These are phyloP conservation scores for Pelecanus crispus DNA, from an alignment of 2,113 vertebrate genomes.

Conservation along the genomic window DNA sequence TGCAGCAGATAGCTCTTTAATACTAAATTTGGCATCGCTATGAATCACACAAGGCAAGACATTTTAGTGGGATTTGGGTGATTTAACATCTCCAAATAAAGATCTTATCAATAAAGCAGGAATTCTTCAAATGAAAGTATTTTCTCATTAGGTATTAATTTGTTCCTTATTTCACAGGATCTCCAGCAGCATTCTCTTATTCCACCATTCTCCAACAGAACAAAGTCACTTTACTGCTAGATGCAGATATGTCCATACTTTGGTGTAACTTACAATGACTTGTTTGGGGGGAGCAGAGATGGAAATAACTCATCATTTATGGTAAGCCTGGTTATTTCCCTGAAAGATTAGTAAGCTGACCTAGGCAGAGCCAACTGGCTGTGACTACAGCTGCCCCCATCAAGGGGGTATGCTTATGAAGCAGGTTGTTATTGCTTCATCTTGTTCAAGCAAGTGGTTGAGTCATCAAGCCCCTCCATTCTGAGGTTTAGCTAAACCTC, in stretches of 20 bases:
- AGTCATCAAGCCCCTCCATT: background rate
- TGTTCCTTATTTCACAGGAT: background rate
- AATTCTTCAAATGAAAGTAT: background rate
- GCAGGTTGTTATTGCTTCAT: background rate
- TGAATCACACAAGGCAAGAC: background rate
- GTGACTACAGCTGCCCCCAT: background rate
- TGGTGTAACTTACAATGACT: background rate
- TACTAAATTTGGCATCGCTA: background rate
- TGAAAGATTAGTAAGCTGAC: background rate
- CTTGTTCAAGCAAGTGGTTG: background rate
- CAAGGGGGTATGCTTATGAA: background rate
- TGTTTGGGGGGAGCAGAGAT: background rate
- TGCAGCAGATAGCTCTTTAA: background rate
- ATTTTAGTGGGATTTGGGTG: background rate
- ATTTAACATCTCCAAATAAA: background rate
- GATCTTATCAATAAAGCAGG: background rate
- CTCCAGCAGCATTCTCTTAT: background rate
- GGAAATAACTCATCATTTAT: background rate
- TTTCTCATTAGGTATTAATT: background rate
- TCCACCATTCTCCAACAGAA: background rate
- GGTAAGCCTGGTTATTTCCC: background rate
- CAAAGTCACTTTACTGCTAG: background rate
- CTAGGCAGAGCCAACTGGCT: background rate
- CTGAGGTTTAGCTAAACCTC: background rate
- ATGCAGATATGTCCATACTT: background rate